phyloP scores from a whole-genome alignment of 2,888 invertebrate species.

The Morpho helenor region DNA sequence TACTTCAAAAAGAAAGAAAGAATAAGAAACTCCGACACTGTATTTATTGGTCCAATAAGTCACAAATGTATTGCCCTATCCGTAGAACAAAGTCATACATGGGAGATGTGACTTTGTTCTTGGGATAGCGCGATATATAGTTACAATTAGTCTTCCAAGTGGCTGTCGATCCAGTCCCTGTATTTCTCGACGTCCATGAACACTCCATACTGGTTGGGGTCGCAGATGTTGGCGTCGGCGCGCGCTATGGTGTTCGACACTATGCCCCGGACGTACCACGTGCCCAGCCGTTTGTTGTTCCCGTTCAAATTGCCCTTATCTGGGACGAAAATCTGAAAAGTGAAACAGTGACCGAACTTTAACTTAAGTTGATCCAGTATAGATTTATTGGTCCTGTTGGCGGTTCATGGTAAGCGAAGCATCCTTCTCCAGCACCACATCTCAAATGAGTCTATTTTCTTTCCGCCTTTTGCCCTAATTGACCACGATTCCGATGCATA shows the following conservation, averaged over 20 bases:
- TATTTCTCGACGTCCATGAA: constrained; percentile 11
- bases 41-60: no score
- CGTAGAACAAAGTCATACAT: not conserved
- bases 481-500: no score
- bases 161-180: constrained; percentile 10
- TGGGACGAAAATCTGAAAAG: constrained; percentile 6
- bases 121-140: not conserved
- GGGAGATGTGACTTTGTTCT: not conserved
- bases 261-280: constrained; percentile 6
- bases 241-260: constrained; percentile 10
- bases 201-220: constrained; percentile 3
- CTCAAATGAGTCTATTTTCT: no score
- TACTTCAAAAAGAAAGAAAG: no score
- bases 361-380: no score
- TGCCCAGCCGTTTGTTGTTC: not conserved
- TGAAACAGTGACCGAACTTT: not conserved
- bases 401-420: no score
- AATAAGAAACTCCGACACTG: no score
- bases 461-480: no score
- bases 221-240: constrained; percentile 5
- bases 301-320: not conserved
- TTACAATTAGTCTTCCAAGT: not conserved
- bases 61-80: no score
- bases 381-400: no score
- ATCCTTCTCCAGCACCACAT: no score